Evolutionary conservation across 2,888 invertebrate genomes (phyloP), one percentile per base, ranked within the genome.

Genomic region (Nemotelus nigrinus): DNA sequence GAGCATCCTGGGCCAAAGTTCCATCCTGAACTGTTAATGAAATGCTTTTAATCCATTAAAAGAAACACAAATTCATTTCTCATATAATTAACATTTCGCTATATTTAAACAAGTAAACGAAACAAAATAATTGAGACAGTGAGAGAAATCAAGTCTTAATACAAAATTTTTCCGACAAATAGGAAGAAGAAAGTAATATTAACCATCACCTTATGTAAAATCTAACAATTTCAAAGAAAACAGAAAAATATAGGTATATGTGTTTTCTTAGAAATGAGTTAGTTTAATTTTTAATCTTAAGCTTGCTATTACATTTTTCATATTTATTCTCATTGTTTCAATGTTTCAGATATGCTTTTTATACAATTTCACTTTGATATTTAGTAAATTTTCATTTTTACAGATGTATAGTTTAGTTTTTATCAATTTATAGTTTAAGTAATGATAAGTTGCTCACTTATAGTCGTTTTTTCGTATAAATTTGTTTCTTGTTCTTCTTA

Each of bases 11-110:
- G 25, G 25, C 25, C 25, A 25, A 25, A 25, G 25, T 25, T 25
- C 25, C 25, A 25, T 25, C 25, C 25, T 1, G 25, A 25, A 25
- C 25, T 25, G 1, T 25, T 25, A 25, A 25, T 25, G 25, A 25
- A 1, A 25, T 25, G 25, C 25, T 25, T 1, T 25, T 25, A 25
- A 25, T 25, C 25, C 25, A 25, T 25, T 25, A 65, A 65, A 65
- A n/a, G 47, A 65, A 65, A 45, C n/a, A 65, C 7, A 8, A 65
- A 44, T 2, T 45, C 3, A 65, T 45, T 65, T 44, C 44, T 41
- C n/a, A 65, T 25, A 25, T 47, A 65, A 65, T 65, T 65, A 65
- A 65, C 65, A 65, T 65, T 65, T 65, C 47, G 47, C 65, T 65
- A 65, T 65, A 65, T 45, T 65, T 5, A 43, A 44, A 65, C 65